Percentiles rank a stretch among this genome's conserved stretches.
These are phyloP conservation scores for Acanthosepion lycidas DNA, from an alignment of 2,888 invertebrate genomes.

Conservation along the genomic window DNA sequence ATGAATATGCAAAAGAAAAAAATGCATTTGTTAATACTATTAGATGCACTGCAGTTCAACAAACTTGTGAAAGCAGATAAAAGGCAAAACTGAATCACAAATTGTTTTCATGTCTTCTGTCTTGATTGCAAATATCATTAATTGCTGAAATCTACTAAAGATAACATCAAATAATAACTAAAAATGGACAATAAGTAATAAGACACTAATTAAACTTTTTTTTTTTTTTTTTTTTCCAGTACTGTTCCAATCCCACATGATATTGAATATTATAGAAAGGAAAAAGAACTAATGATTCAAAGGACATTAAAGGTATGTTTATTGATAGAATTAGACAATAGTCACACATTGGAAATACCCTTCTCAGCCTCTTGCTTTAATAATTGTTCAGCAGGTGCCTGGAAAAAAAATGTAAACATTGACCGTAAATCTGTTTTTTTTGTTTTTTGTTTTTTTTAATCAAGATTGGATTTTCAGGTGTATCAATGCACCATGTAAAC, in stretches of 20 bases:
- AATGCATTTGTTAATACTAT: no score
- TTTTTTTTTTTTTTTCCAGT: constrained; percentile 58
- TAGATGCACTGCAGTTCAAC: no score
- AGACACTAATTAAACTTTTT: neutral
- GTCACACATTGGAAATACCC: neutral
- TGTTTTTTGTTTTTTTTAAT: neutral
- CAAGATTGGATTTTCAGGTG: neutral
- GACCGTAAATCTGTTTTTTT: neutral
- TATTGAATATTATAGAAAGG: constrained; percentile 66
- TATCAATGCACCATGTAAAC: no score
- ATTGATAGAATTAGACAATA: neutral
- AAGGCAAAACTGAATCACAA: no score
- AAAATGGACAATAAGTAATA: no score
- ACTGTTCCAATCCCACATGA: constrained; percentile 73
- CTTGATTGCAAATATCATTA: no score
- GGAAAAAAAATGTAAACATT: neutral
- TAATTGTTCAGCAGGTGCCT: neutral
- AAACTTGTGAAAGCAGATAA: no score
- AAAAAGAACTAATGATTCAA: constrained; percentile 68
- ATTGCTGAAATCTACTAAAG: no score
- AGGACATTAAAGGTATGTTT: constrained; percentile 67
- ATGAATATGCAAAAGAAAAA: no score
- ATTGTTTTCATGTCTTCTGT: no score
- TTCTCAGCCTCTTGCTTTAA: neutral
- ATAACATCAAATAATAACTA: no score